phyloP scores from a whole-genome alignment of 2,797 vertebrate genomes.

The Spheniscus humboldti region DNA sequence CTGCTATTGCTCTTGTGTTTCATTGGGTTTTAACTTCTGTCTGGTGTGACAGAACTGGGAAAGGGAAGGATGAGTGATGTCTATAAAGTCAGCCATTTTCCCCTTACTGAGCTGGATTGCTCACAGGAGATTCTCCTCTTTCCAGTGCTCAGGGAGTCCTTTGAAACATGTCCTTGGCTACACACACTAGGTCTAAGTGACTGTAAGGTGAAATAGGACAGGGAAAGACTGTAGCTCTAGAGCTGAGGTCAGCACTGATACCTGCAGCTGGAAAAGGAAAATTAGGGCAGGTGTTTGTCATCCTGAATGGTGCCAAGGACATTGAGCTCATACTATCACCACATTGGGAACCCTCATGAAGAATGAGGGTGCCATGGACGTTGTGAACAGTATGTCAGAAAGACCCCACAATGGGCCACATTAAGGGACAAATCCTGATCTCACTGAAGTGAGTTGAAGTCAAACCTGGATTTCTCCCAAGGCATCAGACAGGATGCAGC shows the following conservation, averaged over 20 bases:
- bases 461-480: background rate
- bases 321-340: background rate
- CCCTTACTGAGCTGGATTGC: too few species aligned
- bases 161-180: background rate
- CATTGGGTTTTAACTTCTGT: background rate
- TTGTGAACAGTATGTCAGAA: background rate
- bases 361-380: background rate
- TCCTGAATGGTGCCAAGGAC: background rate
- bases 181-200: background rate
- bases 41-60: background rate
- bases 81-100: background rate
- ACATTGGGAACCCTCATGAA: background rate
- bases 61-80: background rate
- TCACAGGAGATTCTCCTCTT: background rate
- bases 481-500: background rate
- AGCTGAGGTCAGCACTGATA: background rate
- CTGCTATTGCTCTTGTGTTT: background rate
- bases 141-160: background rate
- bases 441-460: background rate
- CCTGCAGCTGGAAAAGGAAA: background rate
- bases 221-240: background rate
- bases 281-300: background rate
- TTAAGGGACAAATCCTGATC: background rate
- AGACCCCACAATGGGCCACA: background rate
- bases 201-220: background rate